Conservation (phyloP, 53 echinoderm and acorn worm genomes). For the Glandiceps talaboti region DNA sequence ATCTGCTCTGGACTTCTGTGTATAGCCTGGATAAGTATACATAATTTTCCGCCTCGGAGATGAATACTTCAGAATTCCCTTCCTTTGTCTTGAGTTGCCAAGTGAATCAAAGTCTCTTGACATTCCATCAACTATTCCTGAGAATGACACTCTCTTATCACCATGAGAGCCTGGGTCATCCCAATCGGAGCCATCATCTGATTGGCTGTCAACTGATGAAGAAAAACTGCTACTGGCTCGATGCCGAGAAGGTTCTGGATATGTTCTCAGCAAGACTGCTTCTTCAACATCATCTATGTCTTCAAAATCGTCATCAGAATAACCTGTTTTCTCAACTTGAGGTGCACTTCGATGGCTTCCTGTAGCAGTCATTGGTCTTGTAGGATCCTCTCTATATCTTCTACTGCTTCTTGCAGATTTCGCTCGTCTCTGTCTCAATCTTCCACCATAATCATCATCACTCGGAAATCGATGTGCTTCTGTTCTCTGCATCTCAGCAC, state of each 20-base stretch:
- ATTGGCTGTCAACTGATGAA: background rate
- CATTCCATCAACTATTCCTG: background rate
- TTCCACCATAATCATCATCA: no score
- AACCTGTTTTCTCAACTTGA: background rate
- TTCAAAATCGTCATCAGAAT: background rate
- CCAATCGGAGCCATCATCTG: background rate
- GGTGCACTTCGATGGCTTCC: background rate
- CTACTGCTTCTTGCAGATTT: background rate
- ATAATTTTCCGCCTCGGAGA: background rate
- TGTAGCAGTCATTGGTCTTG: background rate
- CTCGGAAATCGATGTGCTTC: no score
- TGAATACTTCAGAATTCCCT: background rate
- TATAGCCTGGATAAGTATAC: background rate
- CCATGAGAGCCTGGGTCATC: background rate
- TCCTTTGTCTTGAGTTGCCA: background rate
- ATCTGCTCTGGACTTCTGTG: background rate
- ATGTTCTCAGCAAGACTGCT: background rate
- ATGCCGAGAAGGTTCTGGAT: background rate
- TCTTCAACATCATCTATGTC: background rate
- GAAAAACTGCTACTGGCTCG: background rate
- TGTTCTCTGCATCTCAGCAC: background rate
- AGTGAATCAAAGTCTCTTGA: background rate
- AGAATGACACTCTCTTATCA: background rate
- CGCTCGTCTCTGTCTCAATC: no score
- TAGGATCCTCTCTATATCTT: background rate